Percentiles rank a stretch among this genome's conserved stretches.
Evolutionary conservation across 1,140 invertebrate species (phyloP).

Genomic region (Cyclargus thomasi): DNA sequence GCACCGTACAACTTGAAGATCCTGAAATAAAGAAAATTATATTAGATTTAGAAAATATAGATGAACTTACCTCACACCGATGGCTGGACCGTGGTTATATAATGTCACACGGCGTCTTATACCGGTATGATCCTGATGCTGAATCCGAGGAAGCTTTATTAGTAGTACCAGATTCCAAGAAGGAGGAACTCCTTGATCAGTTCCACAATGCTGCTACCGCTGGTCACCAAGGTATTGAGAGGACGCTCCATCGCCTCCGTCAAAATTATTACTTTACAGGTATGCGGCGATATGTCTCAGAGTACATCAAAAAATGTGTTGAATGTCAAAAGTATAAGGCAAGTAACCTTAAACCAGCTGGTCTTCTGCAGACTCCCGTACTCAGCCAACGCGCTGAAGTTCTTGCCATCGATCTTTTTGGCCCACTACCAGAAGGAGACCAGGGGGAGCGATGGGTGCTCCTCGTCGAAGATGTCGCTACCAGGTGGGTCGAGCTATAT

Average conservation of each 20-base stretch:
- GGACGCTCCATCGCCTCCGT: slow-evolving; percentile 30
- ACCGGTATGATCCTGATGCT: slow-evolving; percentile 22
- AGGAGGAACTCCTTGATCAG: slow-evolving; percentile 25
- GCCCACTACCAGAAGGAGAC: slow-evolving; percentile 25
- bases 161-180: slow-evolving; percentile 31
- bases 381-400: slow-evolving; percentile 30
- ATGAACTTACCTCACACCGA: slow-evolving; percentile 23
- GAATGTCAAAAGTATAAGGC: slow-evolving; percentile 41
- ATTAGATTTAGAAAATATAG: slow-evolving; percentile 23
- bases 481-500: background rate
- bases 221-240: slow-evolving; percentile 37
- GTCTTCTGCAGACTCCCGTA: slow-evolving; percentile 32
- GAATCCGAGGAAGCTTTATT: slow-evolving; percentile 35
- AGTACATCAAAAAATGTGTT: slow-evolving; percentile 32
- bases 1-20: slow-evolving; percentile 32
- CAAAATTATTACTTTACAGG: slow-evolving; percentile 36
- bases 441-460: background rate
- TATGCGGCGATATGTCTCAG: slow-evolving; percentile 32
- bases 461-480: background rate
- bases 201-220: slow-evolving; percentile 39
- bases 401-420: slow-evolving; percentile 37
- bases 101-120: slow-evolving; percentile 32
- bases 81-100: slow-evolving; percentile 33
- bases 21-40: slow-evolving; percentile 36
- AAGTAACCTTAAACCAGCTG: slow-evolving; percentile 36